phyloP scores from a whole-genome alignment of 2,797 vertebrate species.

The Austrolebias charrua region DNA sequence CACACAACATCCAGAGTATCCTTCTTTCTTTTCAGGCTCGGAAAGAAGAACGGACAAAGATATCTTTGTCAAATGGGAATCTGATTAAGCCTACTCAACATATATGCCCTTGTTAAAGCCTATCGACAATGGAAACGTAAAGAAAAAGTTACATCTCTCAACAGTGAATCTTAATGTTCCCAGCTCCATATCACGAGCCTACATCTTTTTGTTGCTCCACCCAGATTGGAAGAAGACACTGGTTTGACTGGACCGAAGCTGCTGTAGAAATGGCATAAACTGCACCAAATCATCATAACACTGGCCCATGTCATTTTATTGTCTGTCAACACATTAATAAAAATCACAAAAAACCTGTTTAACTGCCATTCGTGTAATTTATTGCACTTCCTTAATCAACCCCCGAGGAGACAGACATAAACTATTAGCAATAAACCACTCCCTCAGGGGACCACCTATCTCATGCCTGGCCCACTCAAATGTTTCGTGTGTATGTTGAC shows the following conservation, averaged over 20 bases:
- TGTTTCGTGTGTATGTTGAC: conserved; percentile 22
- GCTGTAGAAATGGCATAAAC: conserved; percentile 32
- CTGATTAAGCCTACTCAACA: conserved; percentile 32
- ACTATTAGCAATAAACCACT: conserved; percentile 37
- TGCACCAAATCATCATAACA: conserved; percentile 34
- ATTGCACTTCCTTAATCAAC: conserved; percentile 51
- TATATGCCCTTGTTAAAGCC: conserved; percentile 10
- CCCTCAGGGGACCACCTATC: conserved; percentile 38
- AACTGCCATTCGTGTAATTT: conserved; percentile 54
- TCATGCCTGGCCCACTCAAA: conserved; percentile 26
- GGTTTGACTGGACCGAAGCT: conserved; percentile 56
- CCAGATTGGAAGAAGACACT: conserved; percentile 53
- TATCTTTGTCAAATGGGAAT: conserved; percentile 48
- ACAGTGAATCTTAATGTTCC: conserved; percentile 20
- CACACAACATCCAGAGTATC: conserved; percentile 73
- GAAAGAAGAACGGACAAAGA: conserved; percentile 64
- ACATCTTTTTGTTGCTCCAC: conserved; percentile 52
- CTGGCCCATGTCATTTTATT: conserved; percentile 32
- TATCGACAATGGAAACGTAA: background rate
- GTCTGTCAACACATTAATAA: conserved; percentile 40
- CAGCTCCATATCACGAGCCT: conserved; percentile 22
- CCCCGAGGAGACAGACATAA: conserved; percentile 42
- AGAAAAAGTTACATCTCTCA: background rate
- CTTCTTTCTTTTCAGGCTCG: conserved; percentile 67
- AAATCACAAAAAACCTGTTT: conserved; percentile 35